Base-by-base conservation (phyloP, 92 coral and sea anemone genomes). In the Ricordea florida region DNA sequence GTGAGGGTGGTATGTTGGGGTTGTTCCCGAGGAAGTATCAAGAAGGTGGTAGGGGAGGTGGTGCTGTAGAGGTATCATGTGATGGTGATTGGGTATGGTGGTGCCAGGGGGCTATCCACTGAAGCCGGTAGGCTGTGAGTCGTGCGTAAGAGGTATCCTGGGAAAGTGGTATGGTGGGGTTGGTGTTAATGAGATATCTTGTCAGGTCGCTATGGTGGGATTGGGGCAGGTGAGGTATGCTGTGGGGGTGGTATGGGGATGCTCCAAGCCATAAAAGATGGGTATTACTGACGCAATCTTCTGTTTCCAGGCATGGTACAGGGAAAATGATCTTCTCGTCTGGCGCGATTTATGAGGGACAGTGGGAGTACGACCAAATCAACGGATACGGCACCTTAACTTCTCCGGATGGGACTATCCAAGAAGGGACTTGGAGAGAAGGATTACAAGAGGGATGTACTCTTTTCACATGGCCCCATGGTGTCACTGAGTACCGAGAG, bases 401-500 rank as follows among this genome's bases (percentile, higher is more conserved):
- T 25, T 73, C 51, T 42, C 85, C 87, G 26, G 90, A 91, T 71
- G 93, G 96, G 29, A 48, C 89, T 50, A 49, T 79, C 17, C 79
- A 77, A 43, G 87, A 90, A 41, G 97, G 97, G 31, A 62, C 60
- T 9, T 91, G 93, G 97, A 69, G 67, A 42, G 90, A 83, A 27
- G 62, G 81, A n/a, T 59, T 69, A 24, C 83, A 77, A 34, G 52
- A 83, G 23, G 97, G 97, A 41, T 83, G 90, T 40, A 57, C 85
- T 42, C 70, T 84, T 50, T 91, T 83, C 73, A 86, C 92, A 74
- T 90, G 96, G 92, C 96, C 92, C 18, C 74, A 87, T 33, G 96
- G 96, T 34, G 63, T 32, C 11, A 52, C 45, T 20, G 96, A 87
- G 80, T 87, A 79, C 69, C 88, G 92, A 1, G 89, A 90, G 43